Evolutionary conservation across 2,888 invertebrate genomes (phyloP).

Genomic region (Xylota segnis): DNA sequence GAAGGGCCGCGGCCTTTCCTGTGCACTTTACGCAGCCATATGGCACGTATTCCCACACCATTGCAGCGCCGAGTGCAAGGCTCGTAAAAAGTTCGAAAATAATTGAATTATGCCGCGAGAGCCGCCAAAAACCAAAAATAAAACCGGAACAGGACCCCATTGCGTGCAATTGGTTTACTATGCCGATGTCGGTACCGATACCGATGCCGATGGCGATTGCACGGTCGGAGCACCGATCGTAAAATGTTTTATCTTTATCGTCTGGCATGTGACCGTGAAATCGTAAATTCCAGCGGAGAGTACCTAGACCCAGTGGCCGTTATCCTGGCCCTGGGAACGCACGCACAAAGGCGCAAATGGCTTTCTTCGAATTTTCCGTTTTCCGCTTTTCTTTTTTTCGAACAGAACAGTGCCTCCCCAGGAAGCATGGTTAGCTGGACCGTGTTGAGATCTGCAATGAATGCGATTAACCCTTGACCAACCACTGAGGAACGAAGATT

Average conservation of each 20-base stretch:
- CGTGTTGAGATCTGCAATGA: conserved; percentile 36
- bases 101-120: conserved; percentile 24
- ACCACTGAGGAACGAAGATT: conserved; percentile 18
- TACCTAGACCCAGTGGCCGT: conserved; percentile 14
- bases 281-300: conserved; percentile 51
- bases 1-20: conserved; percentile 24
- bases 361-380: neutral
- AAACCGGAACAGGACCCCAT: conserved; percentile 29
- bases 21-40: conserved; percentile 48
- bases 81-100: conserved; percentile 28
- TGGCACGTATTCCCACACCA: conserved; percentile 20
- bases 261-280: conserved; percentile 62
- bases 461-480: conserved; percentile 55
- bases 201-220: too few relatives aligned
- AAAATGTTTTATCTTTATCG: conserved; percentile 49
- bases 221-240: conserved; percentile 10
- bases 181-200: too few relatives aligned
- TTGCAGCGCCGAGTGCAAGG: conserved; percentile 10
- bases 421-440: conserved; percentile 27
- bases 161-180: conserved; percentile 15
- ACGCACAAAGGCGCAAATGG: neutral
- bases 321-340: neutral
- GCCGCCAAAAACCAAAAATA: conserved; percentile 21
- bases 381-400: neutral
- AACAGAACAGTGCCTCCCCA: conserved; percentile 4